A percentile compares a stretch with the other conserved stretches of the same genome.
Conservation (phyloP, 2,888 invertebrate genomes). For the Tachina lurida region DNA sequence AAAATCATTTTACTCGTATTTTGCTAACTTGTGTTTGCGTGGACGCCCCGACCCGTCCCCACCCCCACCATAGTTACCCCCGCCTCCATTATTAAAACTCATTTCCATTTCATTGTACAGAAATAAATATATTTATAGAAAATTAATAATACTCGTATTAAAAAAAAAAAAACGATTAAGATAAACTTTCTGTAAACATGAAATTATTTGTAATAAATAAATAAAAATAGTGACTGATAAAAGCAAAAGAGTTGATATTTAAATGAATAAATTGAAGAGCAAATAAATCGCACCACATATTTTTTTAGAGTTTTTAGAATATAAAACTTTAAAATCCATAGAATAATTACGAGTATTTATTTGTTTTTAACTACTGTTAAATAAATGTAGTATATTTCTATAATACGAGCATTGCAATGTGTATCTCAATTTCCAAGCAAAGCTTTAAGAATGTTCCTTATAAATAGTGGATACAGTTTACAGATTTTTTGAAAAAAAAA, state of each 20-base stretch:
- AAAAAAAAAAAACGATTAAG: slow-evolving; percentile 22
- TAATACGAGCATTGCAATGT: no score
- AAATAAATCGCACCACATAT: background rate
- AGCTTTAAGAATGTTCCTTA: no score
- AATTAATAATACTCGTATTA: background rate
- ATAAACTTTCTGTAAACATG: slow-evolving; percentile 49
- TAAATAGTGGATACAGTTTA: no score
- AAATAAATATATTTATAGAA: slow-evolving; percentile 36
- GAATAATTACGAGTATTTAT: background rate
- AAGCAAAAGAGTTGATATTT: background rate
- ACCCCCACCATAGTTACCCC: slow-evolving; percentile 12
- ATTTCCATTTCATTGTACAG: slow-evolving; percentile 51
- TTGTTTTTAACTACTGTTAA: no score
- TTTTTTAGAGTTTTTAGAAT: background rate
- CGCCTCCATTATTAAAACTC: slow-evolving; percentile 8
- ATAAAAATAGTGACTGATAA: slow-evolving; percentile 36
- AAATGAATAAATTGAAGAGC: background rate
- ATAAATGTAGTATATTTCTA: no score
- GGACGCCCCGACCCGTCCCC: background rate
- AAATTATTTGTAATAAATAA: slow-evolving; percentile 18
- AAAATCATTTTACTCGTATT: slow-evolving; percentile 20
- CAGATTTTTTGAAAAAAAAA: no score
- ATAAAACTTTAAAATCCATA: background rate
- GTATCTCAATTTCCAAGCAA: no score
- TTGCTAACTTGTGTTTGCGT: slow-evolving; percentile 51